Evolutionary conservation across 1,140 invertebrate species (phyloP).

Genomic region (Papilio helenus): DNA sequence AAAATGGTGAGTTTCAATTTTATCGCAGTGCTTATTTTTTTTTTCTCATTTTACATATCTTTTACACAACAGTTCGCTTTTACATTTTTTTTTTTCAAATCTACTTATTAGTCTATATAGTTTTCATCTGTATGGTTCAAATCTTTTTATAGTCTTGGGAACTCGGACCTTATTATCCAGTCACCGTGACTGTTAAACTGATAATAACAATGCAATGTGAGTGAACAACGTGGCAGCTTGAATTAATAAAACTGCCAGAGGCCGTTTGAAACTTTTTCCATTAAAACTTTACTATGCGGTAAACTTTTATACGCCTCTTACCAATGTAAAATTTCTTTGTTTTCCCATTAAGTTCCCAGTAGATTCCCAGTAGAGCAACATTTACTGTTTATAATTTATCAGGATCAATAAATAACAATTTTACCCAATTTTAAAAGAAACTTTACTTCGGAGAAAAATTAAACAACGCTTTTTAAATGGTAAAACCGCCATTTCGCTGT

Average conservation of each 20-base stretch:
- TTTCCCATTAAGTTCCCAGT: too few relatives aligned
- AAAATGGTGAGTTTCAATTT: constrained; percentile 7
- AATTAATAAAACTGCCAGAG: constrained; percentile 23
- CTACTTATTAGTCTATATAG: neutral
- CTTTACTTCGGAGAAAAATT: neutral
- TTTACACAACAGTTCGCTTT: neutral
- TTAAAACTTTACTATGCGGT: constrained; percentile 20
- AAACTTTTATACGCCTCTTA: constrained; percentile 19
- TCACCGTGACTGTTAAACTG: neutral
- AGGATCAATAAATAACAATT: neutral
- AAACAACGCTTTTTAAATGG: neutral
- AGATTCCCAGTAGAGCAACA: neutral
- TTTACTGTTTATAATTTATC: neutral
- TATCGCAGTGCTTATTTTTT: neutral
- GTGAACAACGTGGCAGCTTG: neutral
- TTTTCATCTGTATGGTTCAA: neutral
- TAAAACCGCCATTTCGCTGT: neutral
- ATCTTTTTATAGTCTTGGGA: neutral
- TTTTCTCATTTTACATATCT: neutral
- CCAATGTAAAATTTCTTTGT: neutral
- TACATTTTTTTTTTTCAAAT: neutral
- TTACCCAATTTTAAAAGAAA: neutral
- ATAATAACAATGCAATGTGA: neutral
- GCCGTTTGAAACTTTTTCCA: constrained; percentile 24
- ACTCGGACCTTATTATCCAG: neutral